Evolutionary conservation across 2,888 invertebrate species (phyloP).

Genomic region (Eremobia ochroleuca): DNA sequence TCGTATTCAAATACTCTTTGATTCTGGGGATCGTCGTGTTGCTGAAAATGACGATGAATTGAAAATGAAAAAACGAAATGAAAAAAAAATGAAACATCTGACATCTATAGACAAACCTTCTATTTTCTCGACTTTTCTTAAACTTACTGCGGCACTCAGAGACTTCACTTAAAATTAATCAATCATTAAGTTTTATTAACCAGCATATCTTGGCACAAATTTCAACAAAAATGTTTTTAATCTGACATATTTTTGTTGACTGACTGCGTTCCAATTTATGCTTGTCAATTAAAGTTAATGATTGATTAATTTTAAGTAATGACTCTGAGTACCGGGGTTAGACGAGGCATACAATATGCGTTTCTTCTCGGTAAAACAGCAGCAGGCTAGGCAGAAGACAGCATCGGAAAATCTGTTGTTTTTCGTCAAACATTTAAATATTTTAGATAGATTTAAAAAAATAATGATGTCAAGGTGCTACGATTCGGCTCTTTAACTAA

Average conservation of each 20-base stretch:
- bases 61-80: no score
- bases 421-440: not conserved
- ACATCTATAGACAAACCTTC: not conserved
- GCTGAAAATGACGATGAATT: slow-evolving; percentile 10
- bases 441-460: not conserved
- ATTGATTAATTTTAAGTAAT: no score
- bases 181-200: no score
- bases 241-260: no score
- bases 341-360: not conserved
- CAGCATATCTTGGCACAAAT: no score
- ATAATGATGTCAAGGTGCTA: not conserved
- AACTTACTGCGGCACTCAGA: no score
- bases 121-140: not conserved
- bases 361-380: not conserved
- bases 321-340: no score
- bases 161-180: no score
- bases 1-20: slow-evolving; percentile 6
- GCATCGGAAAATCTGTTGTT: not conserved
- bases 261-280: no score
- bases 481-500: not conserved
- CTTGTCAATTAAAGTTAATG: no score
- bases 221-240: no score
- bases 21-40: not conserved
- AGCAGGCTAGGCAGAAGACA: not conserved
- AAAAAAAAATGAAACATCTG: slow-evolving; percentile 5